These are phyloP conservation scores for Camponotus floridanus DNA, from an alignment of 1,140 invertebrate species.

Conservation along the genomic window DNA sequence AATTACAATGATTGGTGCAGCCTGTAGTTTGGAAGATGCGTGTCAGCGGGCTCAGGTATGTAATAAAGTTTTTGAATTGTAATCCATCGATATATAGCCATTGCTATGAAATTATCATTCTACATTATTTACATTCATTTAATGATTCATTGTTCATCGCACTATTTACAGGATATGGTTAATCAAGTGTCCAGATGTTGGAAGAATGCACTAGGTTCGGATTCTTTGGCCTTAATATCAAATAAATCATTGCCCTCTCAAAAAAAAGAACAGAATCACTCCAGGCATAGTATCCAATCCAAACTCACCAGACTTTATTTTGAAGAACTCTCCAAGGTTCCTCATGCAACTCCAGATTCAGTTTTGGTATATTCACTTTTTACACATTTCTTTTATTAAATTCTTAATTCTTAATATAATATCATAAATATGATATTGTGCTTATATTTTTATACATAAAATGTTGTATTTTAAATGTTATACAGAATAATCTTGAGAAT, in stretches of 20 bases:
- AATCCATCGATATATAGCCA: not conserved
- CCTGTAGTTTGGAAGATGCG: slow-evolving; percentile 83
- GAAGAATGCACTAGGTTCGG: slow-evolving; percentile 76
- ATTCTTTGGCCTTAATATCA: slow-evolving; percentile 72
- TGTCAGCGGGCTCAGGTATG: slow-evolving; percentile 83
- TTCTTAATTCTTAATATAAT: slow-evolving; percentile 7
- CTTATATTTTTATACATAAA: not conserved
- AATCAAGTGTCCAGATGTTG: slow-evolving; percentile 80
- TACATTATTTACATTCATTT: not conserved
- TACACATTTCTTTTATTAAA: not conserved
- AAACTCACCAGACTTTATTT: slow-evolving; percentile 85
- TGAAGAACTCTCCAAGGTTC: slow-evolving; percentile 83
- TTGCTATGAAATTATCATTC: not conserved
- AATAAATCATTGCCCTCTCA: slow-evolving; percentile 77
- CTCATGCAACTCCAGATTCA: slow-evolving; percentile 84
- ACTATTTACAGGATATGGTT: slow-evolving; percentile 81
- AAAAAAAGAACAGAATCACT: slow-evolving; percentile 82
- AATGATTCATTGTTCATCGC: slow-evolving; percentile 9
- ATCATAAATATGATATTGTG: not conserved
- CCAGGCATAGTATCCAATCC: slow-evolving; percentile 83
- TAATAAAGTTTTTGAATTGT: slow-evolving; percentile 39
- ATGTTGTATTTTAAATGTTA: slow-evolving; percentile 25
- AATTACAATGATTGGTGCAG: slow-evolving; percentile 83
- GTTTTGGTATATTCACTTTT: slow-evolving; percentile 80
- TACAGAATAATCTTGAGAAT: slow-evolving; percentile 89